Conservation (phyloP, 1,140 invertebrate species). For the Halictus rubicundus region DNA sequence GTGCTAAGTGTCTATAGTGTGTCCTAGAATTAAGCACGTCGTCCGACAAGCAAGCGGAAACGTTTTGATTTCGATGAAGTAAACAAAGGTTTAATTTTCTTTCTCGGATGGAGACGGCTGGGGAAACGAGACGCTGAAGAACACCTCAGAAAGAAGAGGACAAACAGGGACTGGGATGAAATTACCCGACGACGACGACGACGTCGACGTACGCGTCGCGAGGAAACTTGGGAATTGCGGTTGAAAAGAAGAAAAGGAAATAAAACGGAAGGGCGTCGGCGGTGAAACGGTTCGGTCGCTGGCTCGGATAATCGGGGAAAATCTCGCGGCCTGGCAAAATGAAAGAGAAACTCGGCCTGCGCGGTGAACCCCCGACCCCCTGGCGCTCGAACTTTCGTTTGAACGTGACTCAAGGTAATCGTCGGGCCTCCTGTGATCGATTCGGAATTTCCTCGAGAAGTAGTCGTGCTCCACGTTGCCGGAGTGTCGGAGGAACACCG, state of each 20-base stretch:
- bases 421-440: not conserved
- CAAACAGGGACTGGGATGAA: constrained; percentile 24
- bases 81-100: too few relatives aligned
- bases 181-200: constrained; percentile 43
- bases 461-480: too few relatives aligned
- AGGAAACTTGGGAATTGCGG: constrained; percentile 25
- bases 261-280: not conserved
- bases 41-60: too few relatives aligned
- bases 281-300: too few relatives aligned
- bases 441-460: too few relatives aligned
- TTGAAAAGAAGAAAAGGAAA: constrained; percentile 14
- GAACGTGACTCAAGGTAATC: not conserved
- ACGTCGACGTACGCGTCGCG: constrained; percentile 18
- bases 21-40: too few relatives aligned
- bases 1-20: too few relatives aligned
- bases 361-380: not conserved
- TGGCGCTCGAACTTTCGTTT: not conserved
- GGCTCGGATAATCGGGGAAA: not conserved
- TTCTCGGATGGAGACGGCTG: too few relatives aligned
- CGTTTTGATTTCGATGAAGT: too few relatives aligned
- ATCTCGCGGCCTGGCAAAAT: not conserved
- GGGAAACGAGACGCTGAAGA: not conserved
- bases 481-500: too few relatives aligned
- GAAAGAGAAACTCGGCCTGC: not conserved
- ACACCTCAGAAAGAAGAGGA: constrained; percentile 3